Evolutionary conservation across 2,113 vertebrate species (phyloP), one percentile per base, ranked within the genome.

Genomic region (Notarius quadriscutis): DNA sequence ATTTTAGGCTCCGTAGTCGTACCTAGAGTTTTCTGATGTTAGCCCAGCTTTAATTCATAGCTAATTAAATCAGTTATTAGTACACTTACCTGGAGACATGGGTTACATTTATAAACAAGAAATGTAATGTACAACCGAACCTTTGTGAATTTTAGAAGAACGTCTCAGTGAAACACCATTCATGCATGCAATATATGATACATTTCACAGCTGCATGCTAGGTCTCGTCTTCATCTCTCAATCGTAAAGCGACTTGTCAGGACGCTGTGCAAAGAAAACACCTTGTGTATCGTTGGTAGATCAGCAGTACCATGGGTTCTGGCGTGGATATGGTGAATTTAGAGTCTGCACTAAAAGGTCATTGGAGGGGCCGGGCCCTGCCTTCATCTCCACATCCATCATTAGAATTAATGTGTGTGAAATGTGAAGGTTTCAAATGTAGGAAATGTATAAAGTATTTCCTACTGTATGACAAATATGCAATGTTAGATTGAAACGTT

Each of bases 281-380:
- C 69, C 87, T 88, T 83, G 72, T 90, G 84, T 89, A 89, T 62
- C 30, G 50, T 62, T 87, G 86, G 84, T 86, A 58, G 77, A 89
- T 91, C 91, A 89, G 50, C 62, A 78, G 81, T 81, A 53, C 79
- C 87, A 85, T 88, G 91, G 91, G 86, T 93, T 62, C 88, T 93
- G 91, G 88, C 93, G 87, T 90, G 62, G 58, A n/a, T 75, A 90
- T 94, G 94, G 89, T 93, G 94, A 95, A 95, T 96, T 94, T 95
- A 93, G 94, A 94, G 91, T 74, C 91, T 91, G 81, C 41, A 84
- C 79, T 92, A 83, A 91, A 94, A 93, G 91, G 93, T 93, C 92
- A 94, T 86, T 93, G 92, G 89, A 58, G 63, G 50, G 83, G 1
- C 72, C 7, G 81, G 85, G 34, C 63, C 65, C 75, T 67, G 25